Percentiles rank a stretch among this genome's conserved stretches.
These are phyloP conservation scores for Betta splendens DNA, from an alignment of 2,797 vertebrate species.

Conservation along the genomic window DNA sequence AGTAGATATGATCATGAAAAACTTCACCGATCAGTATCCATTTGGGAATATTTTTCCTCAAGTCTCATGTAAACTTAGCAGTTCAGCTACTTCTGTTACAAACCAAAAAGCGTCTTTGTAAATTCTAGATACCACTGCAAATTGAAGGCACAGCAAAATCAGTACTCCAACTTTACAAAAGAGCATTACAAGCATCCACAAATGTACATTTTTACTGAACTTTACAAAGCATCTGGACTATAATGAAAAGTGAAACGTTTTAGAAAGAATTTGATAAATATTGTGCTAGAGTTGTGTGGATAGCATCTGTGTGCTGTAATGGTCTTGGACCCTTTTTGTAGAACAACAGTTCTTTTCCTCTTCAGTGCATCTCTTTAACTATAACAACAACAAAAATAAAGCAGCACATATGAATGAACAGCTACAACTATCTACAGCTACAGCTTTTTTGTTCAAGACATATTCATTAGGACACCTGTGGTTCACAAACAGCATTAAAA, in stretches of 20 bases:
- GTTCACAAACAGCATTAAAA: conserved; percentile 30
- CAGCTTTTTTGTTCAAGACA: conserved; percentile 28
- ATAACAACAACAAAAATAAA: conserved; percentile 39
- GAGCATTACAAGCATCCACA: conserved; percentile 23
- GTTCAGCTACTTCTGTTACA: conserved; percentile 21
- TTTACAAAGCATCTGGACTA: conserved; percentile 37
- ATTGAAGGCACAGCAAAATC: conserved; percentile 77
- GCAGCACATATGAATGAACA: conserved; percentile 48
- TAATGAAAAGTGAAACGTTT: conserved; percentile 33
- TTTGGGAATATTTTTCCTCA: conserved; percentile 6
- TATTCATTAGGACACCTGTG: conserved; percentile 24
- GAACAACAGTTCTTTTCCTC: conserved; percentile 18
- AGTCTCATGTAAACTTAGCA: conserved; percentile 46
- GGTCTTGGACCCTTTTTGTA: conserved; percentile 34
- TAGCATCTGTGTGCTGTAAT: conserved; percentile 67
- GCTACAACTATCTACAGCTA: conserved; percentile 55
- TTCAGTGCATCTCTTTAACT: conserved; percentile 35
- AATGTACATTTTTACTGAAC: conserved; percentile 36
- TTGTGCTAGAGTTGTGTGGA: conserved; percentile 41
- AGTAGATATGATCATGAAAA: conserved; percentile 14
- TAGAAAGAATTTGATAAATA: conserved; percentile 54
- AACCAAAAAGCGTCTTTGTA: conserved; percentile 18
- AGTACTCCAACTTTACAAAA: conserved; percentile 47
- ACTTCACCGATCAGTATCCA: conserved; percentile 1
- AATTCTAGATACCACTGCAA: conserved; percentile 43